Evolutionary conservation across 2,797 vertebrate genomes (phyloP).

Genomic region (Garrulus glandarius): DNA sequence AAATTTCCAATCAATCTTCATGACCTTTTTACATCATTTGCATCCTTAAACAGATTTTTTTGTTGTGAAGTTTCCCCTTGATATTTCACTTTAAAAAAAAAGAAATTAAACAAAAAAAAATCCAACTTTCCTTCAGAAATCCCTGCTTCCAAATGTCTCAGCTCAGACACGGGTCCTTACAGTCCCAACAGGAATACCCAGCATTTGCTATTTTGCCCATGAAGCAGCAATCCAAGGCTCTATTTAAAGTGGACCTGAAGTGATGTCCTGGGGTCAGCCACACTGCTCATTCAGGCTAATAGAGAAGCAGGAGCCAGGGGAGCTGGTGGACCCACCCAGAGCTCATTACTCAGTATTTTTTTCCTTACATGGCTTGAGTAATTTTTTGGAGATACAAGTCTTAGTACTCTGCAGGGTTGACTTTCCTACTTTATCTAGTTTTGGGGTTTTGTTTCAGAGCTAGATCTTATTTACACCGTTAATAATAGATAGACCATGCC

Average conservation of each 20-base stretch:
- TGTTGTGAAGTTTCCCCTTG: background rate
- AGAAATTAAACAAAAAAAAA: background rate
- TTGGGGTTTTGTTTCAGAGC: background rate
- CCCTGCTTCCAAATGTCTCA: background rate
- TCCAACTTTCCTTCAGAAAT: background rate
- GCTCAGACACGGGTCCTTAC: background rate
- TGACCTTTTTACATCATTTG: slow-evolving; percentile 30
- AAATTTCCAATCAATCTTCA: slow-evolving; percentile 44
- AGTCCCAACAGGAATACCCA: background rate
- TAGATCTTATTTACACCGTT: background rate
- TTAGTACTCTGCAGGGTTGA: background rate
- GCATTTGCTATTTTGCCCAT: background rate
- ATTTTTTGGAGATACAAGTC: background rate
- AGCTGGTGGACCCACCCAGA: background rate
- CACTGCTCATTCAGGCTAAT: background rate
- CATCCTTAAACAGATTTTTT: slow-evolving; percentile 17
- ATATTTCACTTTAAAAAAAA: background rate
- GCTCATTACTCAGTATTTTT: background rate
- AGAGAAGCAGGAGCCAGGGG: background rate
- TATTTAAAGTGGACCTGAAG: background rate
- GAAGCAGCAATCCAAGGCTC: background rate
- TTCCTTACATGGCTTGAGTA: background rate
- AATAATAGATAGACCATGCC: background rate
- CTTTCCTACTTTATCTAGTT: background rate
- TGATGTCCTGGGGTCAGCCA: background rate